Conservation (phyloP, 92 coral and sea anemone species). For the Epizoanthus illoricatus region DNA sequence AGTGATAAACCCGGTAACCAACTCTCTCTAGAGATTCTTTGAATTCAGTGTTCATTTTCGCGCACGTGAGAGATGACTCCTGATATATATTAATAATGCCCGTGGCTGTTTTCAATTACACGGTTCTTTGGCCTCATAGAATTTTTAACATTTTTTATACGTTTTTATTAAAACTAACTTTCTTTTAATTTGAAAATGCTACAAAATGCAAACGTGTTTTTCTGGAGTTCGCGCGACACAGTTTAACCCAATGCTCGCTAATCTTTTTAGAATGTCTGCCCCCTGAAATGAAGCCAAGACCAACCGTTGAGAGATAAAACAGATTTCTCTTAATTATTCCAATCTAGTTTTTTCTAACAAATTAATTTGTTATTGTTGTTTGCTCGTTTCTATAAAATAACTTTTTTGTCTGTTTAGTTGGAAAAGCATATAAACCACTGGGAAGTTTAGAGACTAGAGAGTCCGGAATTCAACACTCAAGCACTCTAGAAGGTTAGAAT, state of each 20-base stretch:
- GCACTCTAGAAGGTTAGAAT: neutral
- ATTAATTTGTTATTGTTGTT: neutral
- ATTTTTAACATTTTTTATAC: neutral
- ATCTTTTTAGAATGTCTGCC: slow-evolving; percentile 18
- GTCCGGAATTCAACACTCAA: neutral
- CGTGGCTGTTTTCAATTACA: slow-evolving; percentile 25
- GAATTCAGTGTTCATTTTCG: neutral
- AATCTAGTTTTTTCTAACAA: neutral
- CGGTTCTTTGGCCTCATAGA: slow-evolving; percentile 21
- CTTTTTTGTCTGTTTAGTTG: neutral
- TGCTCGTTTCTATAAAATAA: neutral
- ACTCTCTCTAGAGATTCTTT: neutral
- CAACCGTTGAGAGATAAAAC: slow-evolving; percentile 4
- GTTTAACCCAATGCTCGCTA: neutral
- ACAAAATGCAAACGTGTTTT: neutral
- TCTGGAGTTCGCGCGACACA: neutral
- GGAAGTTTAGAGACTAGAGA: neutral
- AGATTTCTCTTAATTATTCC: neutral
- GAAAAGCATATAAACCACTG: neutral
- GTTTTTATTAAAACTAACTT: slow-evolving; percentile 3
- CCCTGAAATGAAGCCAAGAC: neutral
- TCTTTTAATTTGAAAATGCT: slow-evolving; percentile 3
- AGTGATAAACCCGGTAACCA: slow-evolving; percentile 17
- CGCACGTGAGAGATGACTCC: slow-evolving; percentile 27
- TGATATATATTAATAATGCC: neutral